Evolutionary conservation across 2,113 vertebrate genomes (phyloP), one percentile per base, ranked within the genome.

Genomic region (Seriola rivoliana): DNA sequence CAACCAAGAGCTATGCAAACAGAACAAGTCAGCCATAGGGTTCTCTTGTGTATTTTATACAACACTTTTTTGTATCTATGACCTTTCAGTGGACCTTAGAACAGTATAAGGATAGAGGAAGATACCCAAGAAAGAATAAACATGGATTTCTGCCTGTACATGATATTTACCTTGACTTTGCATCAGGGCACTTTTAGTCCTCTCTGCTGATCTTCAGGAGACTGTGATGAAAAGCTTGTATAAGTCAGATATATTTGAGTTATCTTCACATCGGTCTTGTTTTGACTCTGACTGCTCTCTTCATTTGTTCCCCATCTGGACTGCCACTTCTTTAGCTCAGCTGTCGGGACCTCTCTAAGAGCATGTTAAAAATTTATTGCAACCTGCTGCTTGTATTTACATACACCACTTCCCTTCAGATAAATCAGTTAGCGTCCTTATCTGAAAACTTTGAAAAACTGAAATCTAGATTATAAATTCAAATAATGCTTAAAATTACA

Each of bases 331-430:
- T 72, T 68, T 64, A 87, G 16, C 69, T 34, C 46, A 57, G 29
- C 63, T 48, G 19, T 38, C 75, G 75, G 25, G 68, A 58, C 68
- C 69, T 83, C 74, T 16, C 57, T 77, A 29, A 66, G 23, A 82
- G 46, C 52, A 79, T 81, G 55, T 81, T 81, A 71, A 80, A 76
- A 60, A 70, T 77, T 1, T 54, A 25, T 71, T 32, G 9, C 52
- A 81, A 25, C 66, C 23, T 58, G n/a, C 36, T 78, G 29, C 58
- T 82, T 85, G 25, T 71, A 78, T 83, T 32, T 65, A 57, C 46
- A 66, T 60, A 36, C 19, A 19, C 40, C 55, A 44, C 42, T 46
- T 59, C 48, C 34, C 23, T 23, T 73, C 48, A 66, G 32, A 23
- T 64, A 16, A 19, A 78, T 64, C 58, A 59, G 13, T 54, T 57